Evolutionary conservation across 1,140 invertebrate genomes (phyloP).

Genomic region (Achroia grisella): DNA sequence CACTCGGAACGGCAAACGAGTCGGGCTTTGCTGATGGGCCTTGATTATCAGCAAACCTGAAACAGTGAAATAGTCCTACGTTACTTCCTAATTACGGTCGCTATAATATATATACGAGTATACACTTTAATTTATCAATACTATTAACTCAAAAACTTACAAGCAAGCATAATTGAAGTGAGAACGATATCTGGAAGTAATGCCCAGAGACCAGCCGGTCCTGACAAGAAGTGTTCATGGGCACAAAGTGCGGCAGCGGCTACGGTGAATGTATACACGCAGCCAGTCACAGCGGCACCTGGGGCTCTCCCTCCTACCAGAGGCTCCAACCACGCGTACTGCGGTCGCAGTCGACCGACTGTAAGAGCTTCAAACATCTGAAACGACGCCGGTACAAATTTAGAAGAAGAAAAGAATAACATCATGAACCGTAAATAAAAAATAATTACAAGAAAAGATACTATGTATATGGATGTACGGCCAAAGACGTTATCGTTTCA

Average conservation of each 20-base stretch:
- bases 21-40: constrained; percentile 87
- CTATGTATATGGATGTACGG: too few relatives aligned
- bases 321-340: constrained; percentile 82
- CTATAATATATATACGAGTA: too few relatives aligned
- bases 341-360: constrained; percentile 78
- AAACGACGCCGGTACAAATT: too few relatives aligned
- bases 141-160: constrained; percentile 57
- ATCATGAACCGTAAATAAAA: too few relatives aligned
- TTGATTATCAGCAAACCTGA: constrained; percentile 84
- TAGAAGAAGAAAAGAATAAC: too few relatives aligned
- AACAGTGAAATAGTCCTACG: constrained; percentile 16
- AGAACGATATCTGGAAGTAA: constrained; percentile 52
- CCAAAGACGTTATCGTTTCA: too few relatives aligned
- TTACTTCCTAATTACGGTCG: too few relatives aligned
- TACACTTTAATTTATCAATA: too few relatives aligned
- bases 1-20: constrained; percentile 86
- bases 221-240: constrained; percentile 53
- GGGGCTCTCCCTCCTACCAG: constrained; percentile 80
- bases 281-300: constrained; percentile 80
- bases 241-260: constrained; percentile 73
- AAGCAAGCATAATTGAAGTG: constrained; percentile 68
- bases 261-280: constrained; percentile 80
- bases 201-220: constrained; percentile 47
- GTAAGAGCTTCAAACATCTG: constrained; percentile 74
- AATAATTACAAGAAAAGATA: too few relatives aligned